Conservation (phyloP, 2,888 invertebrate genomes). For the Hydrotaea diabolus region DNA sequence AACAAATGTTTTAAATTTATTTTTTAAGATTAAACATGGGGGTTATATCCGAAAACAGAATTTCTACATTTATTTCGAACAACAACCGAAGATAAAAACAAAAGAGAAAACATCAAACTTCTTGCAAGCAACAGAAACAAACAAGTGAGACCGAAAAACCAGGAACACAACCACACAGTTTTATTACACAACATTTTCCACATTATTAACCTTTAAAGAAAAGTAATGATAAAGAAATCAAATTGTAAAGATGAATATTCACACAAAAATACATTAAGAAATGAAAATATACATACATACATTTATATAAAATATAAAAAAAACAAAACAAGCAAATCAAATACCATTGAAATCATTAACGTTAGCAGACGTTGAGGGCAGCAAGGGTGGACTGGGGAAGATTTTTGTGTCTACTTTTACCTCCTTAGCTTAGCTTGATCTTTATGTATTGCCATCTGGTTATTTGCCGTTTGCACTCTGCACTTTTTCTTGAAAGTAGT, state of each 20-base stretch:
- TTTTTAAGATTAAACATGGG: slow-evolving; percentile 35
- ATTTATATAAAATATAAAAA: slow-evolving; percentile 57
- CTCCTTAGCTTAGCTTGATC: too few relatives aligned
- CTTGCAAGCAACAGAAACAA: slow-evolving; percentile 54
- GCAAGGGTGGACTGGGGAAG: too few relatives aligned
- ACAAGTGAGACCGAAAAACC: background rate
- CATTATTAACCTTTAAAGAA: slow-evolving; percentile 33
- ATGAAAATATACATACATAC: slow-evolving; percentile 38
- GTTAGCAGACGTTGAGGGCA: too few relatives aligned
- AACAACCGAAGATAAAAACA: too few relatives aligned
- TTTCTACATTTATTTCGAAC: slow-evolving; percentile 38
- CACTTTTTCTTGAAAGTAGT: too few relatives aligned
- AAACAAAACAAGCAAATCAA: slow-evolving; percentile 1
- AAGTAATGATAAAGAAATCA: background rate
- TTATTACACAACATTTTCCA: slow-evolving; percentile 44
- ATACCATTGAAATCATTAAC: background rate
- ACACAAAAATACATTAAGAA: slow-evolving; percentile 39
- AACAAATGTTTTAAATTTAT: slow-evolving; percentile 45
- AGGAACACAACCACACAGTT: slow-evolving; percentile 30
- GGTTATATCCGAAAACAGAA: slow-evolving; percentile 26
- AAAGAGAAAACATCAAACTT: slow-evolving; percentile 71
- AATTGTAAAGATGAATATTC: slow-evolving; percentile 28
- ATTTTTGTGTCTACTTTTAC: too few relatives aligned
- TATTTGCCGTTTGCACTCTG: too few relatives aligned
- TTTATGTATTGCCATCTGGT: too few relatives aligned